phyloP scores from a whole-genome alignment of 2,888 invertebrate genomes.

The Callimorpha dominula region DNA sequence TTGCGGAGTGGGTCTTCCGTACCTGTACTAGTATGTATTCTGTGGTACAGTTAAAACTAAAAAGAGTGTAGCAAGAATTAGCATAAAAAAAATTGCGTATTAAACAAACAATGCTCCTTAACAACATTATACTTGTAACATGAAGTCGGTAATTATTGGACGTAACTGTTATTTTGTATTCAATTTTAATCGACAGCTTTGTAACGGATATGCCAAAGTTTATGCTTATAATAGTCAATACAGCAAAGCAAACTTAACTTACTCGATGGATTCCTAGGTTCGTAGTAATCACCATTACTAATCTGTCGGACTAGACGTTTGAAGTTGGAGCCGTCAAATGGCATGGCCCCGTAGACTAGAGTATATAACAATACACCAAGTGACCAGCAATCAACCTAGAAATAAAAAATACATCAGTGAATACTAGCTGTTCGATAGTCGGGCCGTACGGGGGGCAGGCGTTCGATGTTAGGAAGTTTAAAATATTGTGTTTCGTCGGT shows the following conservation, averaged over 20 bases:
- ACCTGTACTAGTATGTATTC: too few relatives aligned
- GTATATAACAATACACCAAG: conserved; percentile 98
- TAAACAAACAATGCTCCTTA: background rate
- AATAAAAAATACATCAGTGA: conserved; percentile 4
- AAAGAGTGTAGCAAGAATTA: background rate
- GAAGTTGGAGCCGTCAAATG: conserved; percentile 99
- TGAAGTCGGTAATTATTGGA: background rate
- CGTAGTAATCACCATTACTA: conserved; percentile 98
- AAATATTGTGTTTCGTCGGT: too few relatives aligned
- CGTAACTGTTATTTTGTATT: background rate
- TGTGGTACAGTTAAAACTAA: background rate
- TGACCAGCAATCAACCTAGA: conserved; percentile 94
- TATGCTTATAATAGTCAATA: background rate
- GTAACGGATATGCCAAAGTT: background rate
- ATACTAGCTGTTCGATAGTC: background rate
- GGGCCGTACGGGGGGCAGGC: background rate
- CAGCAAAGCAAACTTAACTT: conserved; percentile 64
- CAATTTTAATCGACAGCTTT: background rate
- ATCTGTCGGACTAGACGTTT: conserved; percentile 98
- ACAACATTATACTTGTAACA: background rate
- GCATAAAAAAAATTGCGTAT: background rate
- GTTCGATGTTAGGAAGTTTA: background rate
- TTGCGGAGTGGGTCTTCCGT: too few relatives aligned
- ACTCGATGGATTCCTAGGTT: conserved; percentile 97
- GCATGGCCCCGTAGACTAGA: conserved; percentile 99